Base-by-base conservation (phyloP, 1,140 invertebrate species). In the Drosophila funebris region DNA sequence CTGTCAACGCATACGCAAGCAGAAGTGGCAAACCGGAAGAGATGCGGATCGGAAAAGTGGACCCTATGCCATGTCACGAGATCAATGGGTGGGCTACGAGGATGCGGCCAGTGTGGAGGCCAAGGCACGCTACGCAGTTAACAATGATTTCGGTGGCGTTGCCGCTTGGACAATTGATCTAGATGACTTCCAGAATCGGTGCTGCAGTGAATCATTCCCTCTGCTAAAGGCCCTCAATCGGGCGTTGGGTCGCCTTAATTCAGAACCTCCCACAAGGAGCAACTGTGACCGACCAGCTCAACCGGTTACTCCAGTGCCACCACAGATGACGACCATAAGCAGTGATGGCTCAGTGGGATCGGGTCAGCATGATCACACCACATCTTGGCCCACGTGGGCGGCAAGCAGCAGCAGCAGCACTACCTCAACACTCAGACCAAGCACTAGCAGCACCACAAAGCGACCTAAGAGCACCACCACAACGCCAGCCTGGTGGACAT, bases 51-150 rank as follows among this genome's bases (percentile, higher is more conserved):
- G 87, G 18, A 92, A 91, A 31, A 91, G 93, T 2, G 96, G 96
- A 9, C 97, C 97, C 0, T 98, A 96, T 91, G 95, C 96, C 2
- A 95, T 96, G 88, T 92, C 94, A 2, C 94, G 94, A 8, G 94
- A 97, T 77, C 96, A 98, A 78, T 99, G 97, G 97, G 96, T 98
- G 0, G 96, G 97, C 46, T 99, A 95, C 88, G 98, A 99, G 77
- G 95, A 98, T 92, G 84, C 93, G 1, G 93, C 94, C 44, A 97
- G 96, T 24, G 84, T 90, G 9, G 78, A 80, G 46, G 76, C 76
- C 4, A 89, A 96, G 93, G 96, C 96, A 5, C 92, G 95, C 62
- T 97, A 95, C 93, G 95, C 97, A 1, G 90, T 94, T 14, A 92
- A 93, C 1, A 94, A 94, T 81, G 94, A 95, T 6, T 95, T 95